Conservation (phyloP, 2,113 vertebrate genomes). For the Kryptolebias marmoratus region DNA sequence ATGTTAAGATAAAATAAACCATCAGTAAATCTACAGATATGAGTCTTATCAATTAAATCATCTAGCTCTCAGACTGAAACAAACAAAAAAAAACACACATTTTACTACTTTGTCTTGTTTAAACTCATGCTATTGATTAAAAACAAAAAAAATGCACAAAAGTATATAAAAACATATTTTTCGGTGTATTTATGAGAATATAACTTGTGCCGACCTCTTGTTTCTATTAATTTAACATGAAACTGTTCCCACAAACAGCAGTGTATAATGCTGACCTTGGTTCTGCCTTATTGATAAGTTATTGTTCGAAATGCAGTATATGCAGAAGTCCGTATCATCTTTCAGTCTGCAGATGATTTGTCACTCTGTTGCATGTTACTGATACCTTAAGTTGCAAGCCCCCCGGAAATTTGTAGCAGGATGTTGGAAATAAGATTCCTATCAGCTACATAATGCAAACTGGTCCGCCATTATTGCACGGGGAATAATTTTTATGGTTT, state of each 20-base stretch:
- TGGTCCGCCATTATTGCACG: conserved; percentile 42
- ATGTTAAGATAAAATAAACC: too few relatives aligned
- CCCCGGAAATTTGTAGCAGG: conserved; percentile 73
- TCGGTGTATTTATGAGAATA: not conserved
- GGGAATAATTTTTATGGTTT: conserved; percentile 44
- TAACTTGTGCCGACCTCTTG: not conserved
- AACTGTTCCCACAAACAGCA: not conserved
- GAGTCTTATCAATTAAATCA: too few relatives aligned
- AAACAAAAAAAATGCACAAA: not conserved
- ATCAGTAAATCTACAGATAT: too few relatives aligned
- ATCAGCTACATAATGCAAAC: conserved; percentile 38
- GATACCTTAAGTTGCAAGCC: conserved; percentile 65
- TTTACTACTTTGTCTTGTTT: not conserved
- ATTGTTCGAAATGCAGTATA: conserved; percentile 65
- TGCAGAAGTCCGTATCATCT: conserved; percentile 66
- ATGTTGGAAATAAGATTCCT: conserved; percentile 71
- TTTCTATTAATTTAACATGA: not conserved
- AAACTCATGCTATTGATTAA: not conserved
- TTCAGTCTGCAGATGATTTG: conserved; percentile 76
- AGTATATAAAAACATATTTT: not conserved
- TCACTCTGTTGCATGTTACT: conserved; percentile 70
- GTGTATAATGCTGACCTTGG: conserved; percentile 39
- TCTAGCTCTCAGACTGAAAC: too few relatives aligned
- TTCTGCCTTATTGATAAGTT: conserved; percentile 70
- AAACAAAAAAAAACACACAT: too few relatives aligned